Evolutionary conservation across 2,797 vertebrate species (phyloP).

Genomic region (Gymnothorax reevesii): DNA sequence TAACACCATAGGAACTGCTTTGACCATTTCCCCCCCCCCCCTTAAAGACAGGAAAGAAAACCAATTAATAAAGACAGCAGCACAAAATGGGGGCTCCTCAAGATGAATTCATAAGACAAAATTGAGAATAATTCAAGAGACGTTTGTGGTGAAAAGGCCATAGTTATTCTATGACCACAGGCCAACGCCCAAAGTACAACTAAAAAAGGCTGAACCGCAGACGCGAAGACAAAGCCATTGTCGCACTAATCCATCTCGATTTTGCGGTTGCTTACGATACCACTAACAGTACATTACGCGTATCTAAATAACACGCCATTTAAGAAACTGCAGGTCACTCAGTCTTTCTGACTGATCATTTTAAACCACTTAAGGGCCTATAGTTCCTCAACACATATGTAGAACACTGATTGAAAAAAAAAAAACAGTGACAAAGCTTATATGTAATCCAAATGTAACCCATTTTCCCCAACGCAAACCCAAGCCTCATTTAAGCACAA

Average conservation of each 20-base stretch:
- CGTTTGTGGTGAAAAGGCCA: not conserved
- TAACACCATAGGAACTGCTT: constrained; percentile 38
- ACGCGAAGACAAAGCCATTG: not conserved
- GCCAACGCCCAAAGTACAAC: not conserved
- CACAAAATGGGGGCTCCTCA: constrained; percentile 37
- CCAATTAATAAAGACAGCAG: constrained; percentile 51
- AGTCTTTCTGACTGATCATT: not conserved
- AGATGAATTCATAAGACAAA: constrained; percentile 39
- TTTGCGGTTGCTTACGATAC: not conserved
- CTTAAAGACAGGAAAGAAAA: constrained; percentile 37
- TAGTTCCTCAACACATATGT: not conserved
- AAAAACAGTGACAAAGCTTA: not conserved
- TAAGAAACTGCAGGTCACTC: not conserved
- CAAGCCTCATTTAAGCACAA: not conserved
- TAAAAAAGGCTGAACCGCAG: not conserved
- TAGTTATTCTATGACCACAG: not conserved
- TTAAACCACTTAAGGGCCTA: not conserved
- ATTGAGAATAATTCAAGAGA: not conserved
- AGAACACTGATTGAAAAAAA: not conserved
- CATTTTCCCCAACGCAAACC: not conserved
- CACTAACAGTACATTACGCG: not conserved
- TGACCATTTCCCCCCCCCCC: constrained; percentile 41
- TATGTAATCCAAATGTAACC: not conserved
- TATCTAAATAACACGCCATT: not conserved
- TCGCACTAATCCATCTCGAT: not conserved